These are phyloP conservation scores for Euzophera pinguis DNA, from an alignment of 2,888 invertebrate genomes.

Conservation along the genomic window DNA sequence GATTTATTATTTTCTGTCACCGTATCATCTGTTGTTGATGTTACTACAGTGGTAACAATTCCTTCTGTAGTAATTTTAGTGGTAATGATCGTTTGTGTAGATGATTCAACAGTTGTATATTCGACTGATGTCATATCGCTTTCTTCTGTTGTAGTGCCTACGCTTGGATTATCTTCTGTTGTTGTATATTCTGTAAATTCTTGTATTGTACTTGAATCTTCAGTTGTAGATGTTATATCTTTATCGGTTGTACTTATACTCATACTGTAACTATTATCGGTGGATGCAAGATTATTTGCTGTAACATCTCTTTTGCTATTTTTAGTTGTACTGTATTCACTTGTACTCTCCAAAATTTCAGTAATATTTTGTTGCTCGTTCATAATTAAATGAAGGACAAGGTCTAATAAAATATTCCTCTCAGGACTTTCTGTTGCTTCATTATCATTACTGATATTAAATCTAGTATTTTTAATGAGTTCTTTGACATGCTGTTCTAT, in stretches of 20 bases:
- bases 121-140: background rate
- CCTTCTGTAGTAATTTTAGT: background rate
- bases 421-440: background rate
- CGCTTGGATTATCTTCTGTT: background rate
- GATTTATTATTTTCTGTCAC: background rate
- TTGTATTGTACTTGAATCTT: background rate
- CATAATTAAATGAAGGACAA: background rate
- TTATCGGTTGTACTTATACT: background rate
- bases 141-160: background rate
- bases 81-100: background rate
- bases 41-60: background rate
- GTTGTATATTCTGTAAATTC: background rate
- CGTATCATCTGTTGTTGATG: background rate
- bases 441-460: background rate
- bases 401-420: background rate
- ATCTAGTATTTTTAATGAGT: constrained; percentile 26
- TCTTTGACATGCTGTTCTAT: constrained; percentile 44
- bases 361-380: background rate
- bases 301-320: background rate
- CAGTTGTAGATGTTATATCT: background rate
- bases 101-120: background rate
- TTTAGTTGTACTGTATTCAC: background rate
- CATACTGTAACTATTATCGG: background rate
- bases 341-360: background rate
- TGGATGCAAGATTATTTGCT: background rate